Percentiles rank a stretch among this genome's conserved stretches.
Evolutionary conservation across 1,140 invertebrate genomes (phyloP).

Genomic region (Tribolium castaneum): DNA sequence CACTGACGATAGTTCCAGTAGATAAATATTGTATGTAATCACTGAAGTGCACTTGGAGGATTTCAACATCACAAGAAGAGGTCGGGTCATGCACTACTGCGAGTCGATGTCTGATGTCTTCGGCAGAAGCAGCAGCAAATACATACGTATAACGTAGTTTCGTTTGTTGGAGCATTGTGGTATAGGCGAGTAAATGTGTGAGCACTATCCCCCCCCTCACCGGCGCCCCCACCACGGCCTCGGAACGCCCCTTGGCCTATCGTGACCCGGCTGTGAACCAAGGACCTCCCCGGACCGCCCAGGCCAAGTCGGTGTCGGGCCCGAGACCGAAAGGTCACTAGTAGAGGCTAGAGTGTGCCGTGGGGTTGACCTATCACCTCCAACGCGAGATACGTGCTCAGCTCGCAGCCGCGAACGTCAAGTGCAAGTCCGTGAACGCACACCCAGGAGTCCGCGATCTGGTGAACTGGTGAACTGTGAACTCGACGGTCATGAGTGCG

Average conservation of each 20-base stretch:
- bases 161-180: background rate
- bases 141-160: background rate
- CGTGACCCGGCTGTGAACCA: slow-evolving; percentile 63
- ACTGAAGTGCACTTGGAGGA: slow-evolving; percentile 27
- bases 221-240: slow-evolving; percentile 47
- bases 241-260: slow-evolving; percentile 63
- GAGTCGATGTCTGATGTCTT: background rate
- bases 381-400: slow-evolving; percentile 59
- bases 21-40: slow-evolving; percentile 20
- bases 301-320: slow-evolving; percentile 64
- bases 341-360: slow-evolving; percentile 64
- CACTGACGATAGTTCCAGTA: background rate
- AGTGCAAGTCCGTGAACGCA: slow-evolving; percentile 46
- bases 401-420: slow-evolving; percentile 44
- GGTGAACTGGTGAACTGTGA: slow-evolving; percentile 41
- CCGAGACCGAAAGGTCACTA: slow-evolving; percentile 63
- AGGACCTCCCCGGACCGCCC: slow-evolving; percentile 62
- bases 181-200: slow-evolving; percentile 5
- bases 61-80: slow-evolving; percentile 1
- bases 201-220: background rate
- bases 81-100: slow-evolving; percentile 35
- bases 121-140: background rate
- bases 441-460: slow-evolving; percentile 44
- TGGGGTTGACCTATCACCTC: slow-evolving; percentile 64
- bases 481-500: slow-evolving; percentile 44